phyloP scores from a whole-genome alignment of 2,113 vertebrate species.

The Pomatostomus ruficeps region DNA sequence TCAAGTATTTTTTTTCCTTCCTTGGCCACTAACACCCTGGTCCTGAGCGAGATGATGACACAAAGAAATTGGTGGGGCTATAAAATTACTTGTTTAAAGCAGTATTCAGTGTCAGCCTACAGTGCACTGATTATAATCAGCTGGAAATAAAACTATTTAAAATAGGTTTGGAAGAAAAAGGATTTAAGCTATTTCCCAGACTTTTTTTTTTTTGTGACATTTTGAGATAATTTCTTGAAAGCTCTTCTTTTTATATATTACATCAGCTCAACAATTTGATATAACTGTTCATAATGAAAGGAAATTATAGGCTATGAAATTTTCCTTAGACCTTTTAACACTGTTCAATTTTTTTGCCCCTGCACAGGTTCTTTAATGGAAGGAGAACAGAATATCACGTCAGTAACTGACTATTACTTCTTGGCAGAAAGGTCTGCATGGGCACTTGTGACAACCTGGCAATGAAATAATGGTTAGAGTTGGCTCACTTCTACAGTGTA shows the following conservation, averaged over 20 bases:
- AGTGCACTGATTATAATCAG: not conserved
- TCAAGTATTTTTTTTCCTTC: not conserved
- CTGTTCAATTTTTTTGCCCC: not conserved
- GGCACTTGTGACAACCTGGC: slow-evolving; percentile 39
- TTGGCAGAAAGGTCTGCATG: slow-evolving; percentile 19
- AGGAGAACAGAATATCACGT: not conserved
- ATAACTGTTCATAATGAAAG: slow-evolving; percentile 43
- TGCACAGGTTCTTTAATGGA: not conserved
- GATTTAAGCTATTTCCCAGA: not conserved
- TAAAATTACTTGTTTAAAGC: not conserved
- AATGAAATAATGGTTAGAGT: slow-evolving; percentile 18
- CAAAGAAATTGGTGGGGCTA: not conserved
- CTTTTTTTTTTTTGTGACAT: not conserved
- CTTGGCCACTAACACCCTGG: not conserved
- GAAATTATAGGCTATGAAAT: slow-evolving; percentile 27
- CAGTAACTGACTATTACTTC: slow-evolving; percentile 20
- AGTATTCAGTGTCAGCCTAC: not conserved
- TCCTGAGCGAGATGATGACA: not conserved
- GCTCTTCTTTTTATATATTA: not conserved
- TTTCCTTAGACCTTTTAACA: slow-evolving; percentile 29
- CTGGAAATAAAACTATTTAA: slow-evolving; percentile 33
- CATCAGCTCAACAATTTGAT: slow-evolving; percentile 23
- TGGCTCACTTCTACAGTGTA: not conserved
- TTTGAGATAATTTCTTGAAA: slow-evolving; percentile 20
- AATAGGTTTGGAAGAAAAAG: not conserved